Percentiles rank a stretch among this genome's conserved stretches.
phyloP scores from a whole-genome alignment of 2,888 invertebrate genomes.

The Pristionchus arcanus region DNA sequence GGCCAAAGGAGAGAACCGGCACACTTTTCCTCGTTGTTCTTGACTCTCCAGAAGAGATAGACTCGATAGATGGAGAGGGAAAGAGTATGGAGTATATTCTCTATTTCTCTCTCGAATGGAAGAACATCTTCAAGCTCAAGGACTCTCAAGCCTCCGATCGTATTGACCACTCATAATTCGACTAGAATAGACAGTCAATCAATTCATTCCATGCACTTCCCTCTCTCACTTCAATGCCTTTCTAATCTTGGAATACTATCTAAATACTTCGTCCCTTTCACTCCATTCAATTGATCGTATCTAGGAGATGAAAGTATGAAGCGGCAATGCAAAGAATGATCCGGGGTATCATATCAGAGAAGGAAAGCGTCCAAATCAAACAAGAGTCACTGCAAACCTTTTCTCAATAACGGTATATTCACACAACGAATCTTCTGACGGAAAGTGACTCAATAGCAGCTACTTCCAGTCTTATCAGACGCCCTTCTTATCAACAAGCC shows the following conservation, averaged over 20 bases:
- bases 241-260: constrained; percentile 43
- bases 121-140: constrained; percentile 36
- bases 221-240: constrained; percentile 7
- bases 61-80: constrained; percentile 40
- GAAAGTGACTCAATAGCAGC: not conserved
- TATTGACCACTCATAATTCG: constrained; percentile 44
- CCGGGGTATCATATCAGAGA: constrained; percentile 17
- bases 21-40: constrained; percentile 28
- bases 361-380: not conserved
- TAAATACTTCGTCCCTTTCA: constrained; percentile 35
- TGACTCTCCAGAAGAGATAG: constrained; percentile 45
- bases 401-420: not conserved
- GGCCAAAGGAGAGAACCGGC: constrained; percentile 17
- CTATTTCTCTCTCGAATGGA: constrained; percentile 30
- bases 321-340: constrained; percentile 32
- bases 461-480: not conserved
- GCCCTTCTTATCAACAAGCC: not conserved
- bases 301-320: constrained; percentile 22
- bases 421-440: not conserved
- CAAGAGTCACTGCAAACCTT: constrained; percentile 19
- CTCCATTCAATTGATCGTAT: constrained; percentile 33
- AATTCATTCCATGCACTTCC: constrained; percentile 28
- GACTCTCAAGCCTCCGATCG: constrained; percentile 32
- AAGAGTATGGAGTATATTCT: constrained; percentile 22
- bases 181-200: constrained; percentile 32